These are phyloP conservation scores for Chiloscyllium plagiosum DNA, from an alignment of 2,113 vertebrate species.

Conservation along the genomic window DNA sequence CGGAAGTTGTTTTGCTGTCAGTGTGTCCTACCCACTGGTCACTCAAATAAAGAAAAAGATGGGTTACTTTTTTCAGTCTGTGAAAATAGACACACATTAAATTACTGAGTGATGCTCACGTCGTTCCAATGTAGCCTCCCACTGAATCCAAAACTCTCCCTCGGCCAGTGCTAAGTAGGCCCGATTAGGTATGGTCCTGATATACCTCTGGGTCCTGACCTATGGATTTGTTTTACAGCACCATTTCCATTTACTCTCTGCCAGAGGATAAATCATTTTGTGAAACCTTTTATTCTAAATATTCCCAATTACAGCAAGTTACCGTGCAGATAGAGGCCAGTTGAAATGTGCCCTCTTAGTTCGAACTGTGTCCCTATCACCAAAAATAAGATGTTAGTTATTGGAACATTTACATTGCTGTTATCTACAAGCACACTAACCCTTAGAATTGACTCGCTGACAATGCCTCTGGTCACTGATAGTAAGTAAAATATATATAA, in stretches of 20 bases:
- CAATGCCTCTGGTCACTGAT: neutral
- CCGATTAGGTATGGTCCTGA: neutral
- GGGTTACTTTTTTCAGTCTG: neutral
- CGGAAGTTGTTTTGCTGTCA: neutral
- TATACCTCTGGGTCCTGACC: neutral
- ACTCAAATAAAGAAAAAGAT: neutral
- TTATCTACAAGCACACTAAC: constrained; percentile 8
- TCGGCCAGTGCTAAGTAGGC: neutral
- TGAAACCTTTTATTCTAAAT: neutral
- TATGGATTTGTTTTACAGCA: neutral
- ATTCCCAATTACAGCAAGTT: neutral
- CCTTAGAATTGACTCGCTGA: neutral
- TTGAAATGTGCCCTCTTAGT: neutral
- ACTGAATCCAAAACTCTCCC: neutral
- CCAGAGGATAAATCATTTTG: neutral
- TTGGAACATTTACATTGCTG: neutral
- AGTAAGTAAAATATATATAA: neutral
- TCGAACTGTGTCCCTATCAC: neutral
- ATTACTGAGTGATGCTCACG: neutral
- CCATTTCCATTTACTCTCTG: neutral
- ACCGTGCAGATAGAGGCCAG: neutral
- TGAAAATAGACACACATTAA: neutral
- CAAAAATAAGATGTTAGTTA: neutral
- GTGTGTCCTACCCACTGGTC: neutral
- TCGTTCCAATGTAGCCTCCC: neutral